Evolutionary conservation across 2,797 vertebrate species (phyloP).

Genomic region (Brachyrhaphis roseni): DNA sequence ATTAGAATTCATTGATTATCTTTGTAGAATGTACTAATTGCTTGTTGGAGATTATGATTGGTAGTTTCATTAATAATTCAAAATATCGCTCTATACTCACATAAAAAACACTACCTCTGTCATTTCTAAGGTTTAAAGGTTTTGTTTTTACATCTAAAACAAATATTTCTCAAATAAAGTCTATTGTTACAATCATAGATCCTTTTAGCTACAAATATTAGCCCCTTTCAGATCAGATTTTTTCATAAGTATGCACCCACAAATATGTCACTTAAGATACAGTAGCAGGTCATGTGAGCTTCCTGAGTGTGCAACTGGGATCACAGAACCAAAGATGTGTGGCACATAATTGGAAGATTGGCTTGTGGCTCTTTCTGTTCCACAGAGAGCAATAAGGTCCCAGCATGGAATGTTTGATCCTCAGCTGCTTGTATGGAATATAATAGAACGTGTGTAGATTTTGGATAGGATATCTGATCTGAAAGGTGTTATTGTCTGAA

Average conservation of each 20-base stretch:
- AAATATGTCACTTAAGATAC: background rate
- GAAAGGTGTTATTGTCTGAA: background rate
- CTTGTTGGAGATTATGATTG: background rate
- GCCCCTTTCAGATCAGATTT: background rate
- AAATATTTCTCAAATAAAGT: too few relatives aligned
- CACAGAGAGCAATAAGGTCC: background rate
- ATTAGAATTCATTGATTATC: background rate
- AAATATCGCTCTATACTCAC: background rate
- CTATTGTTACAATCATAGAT: too few relatives aligned
- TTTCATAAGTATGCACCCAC: background rate
- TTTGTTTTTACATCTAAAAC: background rate
- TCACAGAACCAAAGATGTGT: background rate
- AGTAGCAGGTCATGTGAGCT: background rate
- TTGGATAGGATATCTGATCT: background rate
- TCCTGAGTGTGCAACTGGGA: background rate
- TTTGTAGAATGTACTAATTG: background rate
- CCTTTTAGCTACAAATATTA: background rate
- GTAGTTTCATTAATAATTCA: background rate
- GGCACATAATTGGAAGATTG: background rate
- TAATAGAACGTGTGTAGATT: background rate
- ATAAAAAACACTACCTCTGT: background rate
- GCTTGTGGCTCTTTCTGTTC: background rate
- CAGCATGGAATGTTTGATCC: background rate
- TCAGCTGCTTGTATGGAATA: background rate
- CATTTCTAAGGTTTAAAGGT: background rate